Evolutionary conservation across 2,888 invertebrate species (phyloP).

Genomic region (Pandemis corylana): DNA sequence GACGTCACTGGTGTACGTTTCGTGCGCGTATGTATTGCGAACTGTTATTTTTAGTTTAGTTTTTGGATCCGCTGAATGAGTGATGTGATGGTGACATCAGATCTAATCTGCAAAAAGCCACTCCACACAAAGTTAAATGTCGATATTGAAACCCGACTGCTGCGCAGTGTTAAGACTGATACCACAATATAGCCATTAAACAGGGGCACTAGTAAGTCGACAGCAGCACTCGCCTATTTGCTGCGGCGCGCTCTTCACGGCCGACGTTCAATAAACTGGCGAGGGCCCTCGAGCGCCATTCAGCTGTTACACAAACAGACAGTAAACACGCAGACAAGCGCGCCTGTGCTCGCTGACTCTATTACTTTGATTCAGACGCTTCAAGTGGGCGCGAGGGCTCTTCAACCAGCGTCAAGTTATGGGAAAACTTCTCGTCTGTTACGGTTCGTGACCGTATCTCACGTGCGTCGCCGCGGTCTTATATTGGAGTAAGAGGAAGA

Average conservation of each 20-base stretch:
- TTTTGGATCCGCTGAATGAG: no score
- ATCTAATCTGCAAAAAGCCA: no score
- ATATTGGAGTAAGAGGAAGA: no score
- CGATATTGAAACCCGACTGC: no score
- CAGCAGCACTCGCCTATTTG: neutral
- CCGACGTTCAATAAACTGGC: constrained; percentile 17
- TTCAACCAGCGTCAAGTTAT: constrained; percentile 8
- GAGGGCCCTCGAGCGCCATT: constrained; percentile 17
- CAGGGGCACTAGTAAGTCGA: neutral
- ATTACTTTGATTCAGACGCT: constrained; percentile 15
- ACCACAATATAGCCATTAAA: neutral
- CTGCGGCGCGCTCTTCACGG: constrained; percentile 1
- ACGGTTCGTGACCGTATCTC: neutral
- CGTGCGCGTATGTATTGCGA: no score
- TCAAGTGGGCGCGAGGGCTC: constrained; percentile 31
- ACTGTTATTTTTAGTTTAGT: no score
- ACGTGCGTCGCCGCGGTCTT: no score
- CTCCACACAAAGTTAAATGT: no score
- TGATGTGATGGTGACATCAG: no score
- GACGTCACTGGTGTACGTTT: no score
- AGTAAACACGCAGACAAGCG: constrained; percentile 15
- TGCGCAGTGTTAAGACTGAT: no score
- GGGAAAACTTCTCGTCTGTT: constrained; percentile 21
- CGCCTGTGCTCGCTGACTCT: constrained; percentile 8
- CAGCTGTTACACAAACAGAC: constrained; percentile 10